Percentiles rank a stretch among this genome's conserved stretches.
phyloP scores from a whole-genome alignment of 2,113 vertebrate species.

The Chelonoidis abingdonii region DNA sequence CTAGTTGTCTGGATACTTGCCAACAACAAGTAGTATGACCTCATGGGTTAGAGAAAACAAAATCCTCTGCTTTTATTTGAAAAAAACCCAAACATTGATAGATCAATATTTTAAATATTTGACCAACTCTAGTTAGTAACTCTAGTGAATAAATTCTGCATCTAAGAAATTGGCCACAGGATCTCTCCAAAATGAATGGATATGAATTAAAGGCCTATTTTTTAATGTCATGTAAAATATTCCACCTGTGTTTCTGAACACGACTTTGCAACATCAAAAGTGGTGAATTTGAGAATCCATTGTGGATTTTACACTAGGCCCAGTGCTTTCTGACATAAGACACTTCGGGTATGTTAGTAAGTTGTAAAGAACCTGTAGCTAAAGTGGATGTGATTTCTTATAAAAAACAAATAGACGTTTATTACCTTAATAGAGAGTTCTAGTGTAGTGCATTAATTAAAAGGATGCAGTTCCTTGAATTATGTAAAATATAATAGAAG shows the following conservation, averaged over 20 bases:
- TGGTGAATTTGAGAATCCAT: slow-evolving; percentile 6
- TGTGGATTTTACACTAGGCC: slow-evolving; percentile 8
- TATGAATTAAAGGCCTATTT: neutral
- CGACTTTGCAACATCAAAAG: slow-evolving; percentile 6
- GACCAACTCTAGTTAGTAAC: neutral
- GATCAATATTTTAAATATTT: neutral
- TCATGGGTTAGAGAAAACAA: neutral
- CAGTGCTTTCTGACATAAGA: neutral
- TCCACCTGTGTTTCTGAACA: slow-evolving; percentile 22
- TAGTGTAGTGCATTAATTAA: slow-evolving; percentile 47
- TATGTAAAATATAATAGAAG: neutral
- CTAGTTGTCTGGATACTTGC: neutral
- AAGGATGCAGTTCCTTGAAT: slow-evolving; percentile 1
- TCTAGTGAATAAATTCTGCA: neutral
- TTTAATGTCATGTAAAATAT: slow-evolving; percentile 1
- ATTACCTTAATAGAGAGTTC: slow-evolving; percentile 22
- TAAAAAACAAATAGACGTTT: slow-evolving; percentile 1
- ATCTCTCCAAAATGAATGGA: neutral
- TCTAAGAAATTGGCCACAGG: neutral
- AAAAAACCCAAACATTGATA: neutral
- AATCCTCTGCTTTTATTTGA: neutral
- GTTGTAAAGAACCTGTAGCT: slow-evolving; percentile 34
- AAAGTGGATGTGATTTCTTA: slow-evolving; percentile 45
- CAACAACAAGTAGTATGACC: neutral
- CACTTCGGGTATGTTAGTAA: neutral